Evolutionary conservation across 2,113 vertebrate genomes (phyloP).

Genomic region (Antigone vipio): DNA sequence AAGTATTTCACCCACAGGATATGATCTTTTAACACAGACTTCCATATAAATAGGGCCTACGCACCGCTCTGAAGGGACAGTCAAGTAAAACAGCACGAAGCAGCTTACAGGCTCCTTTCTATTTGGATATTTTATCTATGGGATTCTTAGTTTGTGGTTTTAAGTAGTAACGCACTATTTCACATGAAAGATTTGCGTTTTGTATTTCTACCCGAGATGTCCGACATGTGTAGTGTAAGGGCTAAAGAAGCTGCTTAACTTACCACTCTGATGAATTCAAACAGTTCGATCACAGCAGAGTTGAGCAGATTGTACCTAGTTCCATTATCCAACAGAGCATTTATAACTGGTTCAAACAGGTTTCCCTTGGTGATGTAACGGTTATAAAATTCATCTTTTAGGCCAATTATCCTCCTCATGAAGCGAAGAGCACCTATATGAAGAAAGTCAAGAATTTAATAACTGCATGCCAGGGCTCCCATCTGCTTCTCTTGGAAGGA

Average conservation of each 20-base stretch:
- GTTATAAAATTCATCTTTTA: constrained; percentile 99
- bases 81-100: not conserved
- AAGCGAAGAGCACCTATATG: constrained; percentile 92
- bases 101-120: not conserved
- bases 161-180: not conserved
- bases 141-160: not conserved
- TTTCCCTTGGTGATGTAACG: constrained; percentile 98
- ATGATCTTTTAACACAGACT: not conserved
- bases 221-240: accelerated
- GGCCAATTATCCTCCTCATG: constrained; percentile 96
- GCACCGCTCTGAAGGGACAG: not conserved
- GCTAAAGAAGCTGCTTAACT: constrained; percentile 32
- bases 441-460: not conserved
- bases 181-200: not conserved
- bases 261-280: constrained; percentile 99
- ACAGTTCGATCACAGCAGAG: constrained; percentile 95
- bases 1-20: not conserved
- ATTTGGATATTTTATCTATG: accelerated
- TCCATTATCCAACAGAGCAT: constrained; percentile 95
- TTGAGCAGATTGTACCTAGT: constrained; percentile 98
- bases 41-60: accelerated
- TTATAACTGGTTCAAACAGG: constrained; percentile 97
- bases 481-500: not conserved
- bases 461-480: not conserved
- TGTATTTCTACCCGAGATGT: not conserved